Percentiles rank a stretch among this genome's conserved stretches.
These are phyloP conservation scores for Channa striata DNA, from an alignment of 2,797 vertebrate species.

Conservation along the genomic window DNA sequence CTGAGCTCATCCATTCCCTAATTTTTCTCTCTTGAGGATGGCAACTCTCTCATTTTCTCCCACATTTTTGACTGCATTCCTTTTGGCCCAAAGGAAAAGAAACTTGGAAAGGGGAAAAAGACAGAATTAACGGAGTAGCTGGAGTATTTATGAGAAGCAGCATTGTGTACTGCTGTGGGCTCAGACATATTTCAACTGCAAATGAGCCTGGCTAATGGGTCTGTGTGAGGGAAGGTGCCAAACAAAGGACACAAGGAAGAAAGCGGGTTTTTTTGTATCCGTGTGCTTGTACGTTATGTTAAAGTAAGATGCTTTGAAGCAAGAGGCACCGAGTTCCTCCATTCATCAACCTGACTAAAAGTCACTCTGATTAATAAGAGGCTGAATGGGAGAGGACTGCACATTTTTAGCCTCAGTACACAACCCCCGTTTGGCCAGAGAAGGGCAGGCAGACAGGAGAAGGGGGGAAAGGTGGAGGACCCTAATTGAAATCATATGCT, in stretches of 20 bases:
- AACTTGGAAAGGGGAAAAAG: slow-evolving; percentile 8
- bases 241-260: slow-evolving; percentile 25
- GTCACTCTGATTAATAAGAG: slow-evolving; percentile 50
- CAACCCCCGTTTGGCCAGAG: slow-evolving; percentile 37
- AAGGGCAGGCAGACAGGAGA: slow-evolving; percentile 24
- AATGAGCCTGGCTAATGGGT: slow-evolving; percentile 66
- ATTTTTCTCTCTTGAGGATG: slow-evolving; percentile 42
- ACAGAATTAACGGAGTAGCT: slow-evolving; percentile 1
- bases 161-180: slow-evolving; percentile 39
- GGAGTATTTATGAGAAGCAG: slow-evolving; percentile 55
- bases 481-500: slow-evolving; percentile 81
- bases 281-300: neutral
- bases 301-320: slow-evolving; percentile 23
- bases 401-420: slow-evolving; percentile 43
- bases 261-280: neutral
- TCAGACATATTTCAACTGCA: slow-evolving; percentile 67
- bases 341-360: slow-evolving; percentile 60
- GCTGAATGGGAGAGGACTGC: slow-evolving; percentile 26
- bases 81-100: slow-evolving; percentile 11
- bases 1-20: slow-evolving; percentile 50
- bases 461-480: slow-evolving; percentile 56
- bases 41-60: slow-evolving; percentile 46
- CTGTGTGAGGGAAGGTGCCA: slow-evolving; percentile 34
- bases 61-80: slow-evolving; percentile 38
- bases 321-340: slow-evolving; percentile 25